Percentiles rank a stretch among this genome's conserved stretches.
These are phyloP conservation scores for Leptopterna dolabrata DNA, from an alignment of 2,888 invertebrate species.

Conservation along the genomic window DNA sequence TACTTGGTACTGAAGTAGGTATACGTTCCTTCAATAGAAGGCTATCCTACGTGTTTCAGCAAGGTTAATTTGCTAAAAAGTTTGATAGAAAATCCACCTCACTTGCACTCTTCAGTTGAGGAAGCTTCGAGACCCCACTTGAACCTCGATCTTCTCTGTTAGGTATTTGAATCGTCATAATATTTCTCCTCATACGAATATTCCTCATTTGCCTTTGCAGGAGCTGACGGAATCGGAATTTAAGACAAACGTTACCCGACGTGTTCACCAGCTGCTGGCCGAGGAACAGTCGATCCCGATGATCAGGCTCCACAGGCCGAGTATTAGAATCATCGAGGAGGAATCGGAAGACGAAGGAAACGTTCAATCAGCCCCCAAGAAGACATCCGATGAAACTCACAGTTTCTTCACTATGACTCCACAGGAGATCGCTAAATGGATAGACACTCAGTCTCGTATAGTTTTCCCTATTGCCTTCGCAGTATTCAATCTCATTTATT, in stretches of 20 bases:
- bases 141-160: too few relatives aligned
- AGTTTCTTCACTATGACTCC: constrained; percentile 74
- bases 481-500: constrained; percentile 82
- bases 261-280: constrained; percentile 5
- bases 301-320: constrained; percentile 19
- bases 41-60: too few relatives aligned
- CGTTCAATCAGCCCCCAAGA: background rate
- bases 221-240: constrained; percentile 49
- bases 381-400: background rate
- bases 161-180: too few relatives aligned
- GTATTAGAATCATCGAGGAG: constrained; percentile 27
- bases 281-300: constrained; percentile 30
- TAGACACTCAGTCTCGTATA: constrained; percentile 81
- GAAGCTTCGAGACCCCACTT: too few relatives aligned
- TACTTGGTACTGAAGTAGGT: too few relatives aligned
- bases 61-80: too few relatives aligned
- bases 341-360: constrained; percentile 34
- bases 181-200: too few relatives aligned
- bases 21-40: too few relatives aligned
- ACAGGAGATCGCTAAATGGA: constrained; percentile 88
- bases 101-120: too few relatives aligned
- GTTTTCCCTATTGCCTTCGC: constrained; percentile 82
- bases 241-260: constrained; percentile 21
- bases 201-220: background rate
- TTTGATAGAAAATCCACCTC: too few relatives aligned